A percentile compares a stretch with the other conserved stretches of the same genome.
Evolutionary conservation across 2,113 vertebrate species (phyloP).

Genomic region (Ploceus nigricollis): DNA sequence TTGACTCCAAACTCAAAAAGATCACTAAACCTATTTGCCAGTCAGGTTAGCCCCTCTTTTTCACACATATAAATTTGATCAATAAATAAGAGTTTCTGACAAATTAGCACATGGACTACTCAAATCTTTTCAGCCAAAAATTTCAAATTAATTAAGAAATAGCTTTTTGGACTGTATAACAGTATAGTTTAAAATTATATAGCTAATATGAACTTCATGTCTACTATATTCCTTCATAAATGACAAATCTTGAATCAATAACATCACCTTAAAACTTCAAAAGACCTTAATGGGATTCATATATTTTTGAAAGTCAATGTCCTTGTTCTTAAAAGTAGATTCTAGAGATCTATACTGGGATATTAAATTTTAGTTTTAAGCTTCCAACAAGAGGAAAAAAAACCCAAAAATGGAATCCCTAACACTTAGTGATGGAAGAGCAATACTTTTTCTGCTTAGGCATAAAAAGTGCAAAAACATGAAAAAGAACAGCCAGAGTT

Average conservation of each 20-base stretch:
- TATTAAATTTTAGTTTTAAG: not conserved
- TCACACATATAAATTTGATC: not conserved
- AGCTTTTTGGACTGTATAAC: not conserved
- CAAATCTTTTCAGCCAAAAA: not conserved
- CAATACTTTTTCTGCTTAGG: not conserved
- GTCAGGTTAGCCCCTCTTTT: not conserved
- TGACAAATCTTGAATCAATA: not conserved
- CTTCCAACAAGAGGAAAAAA: not conserved
- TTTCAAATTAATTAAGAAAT: not conserved
- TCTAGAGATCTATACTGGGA: not conserved
- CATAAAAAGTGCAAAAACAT: not conserved
- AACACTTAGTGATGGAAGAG: not conserved
- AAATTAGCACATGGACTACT: not conserved
- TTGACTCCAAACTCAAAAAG: not conserved
- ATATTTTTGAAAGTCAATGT: not conserved
- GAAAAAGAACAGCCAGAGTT: not conserved
- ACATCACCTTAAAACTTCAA: not conserved
- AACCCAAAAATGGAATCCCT: accelerated
- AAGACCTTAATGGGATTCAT: not conserved
- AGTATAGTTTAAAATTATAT: not conserved
- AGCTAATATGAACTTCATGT: not conserved
- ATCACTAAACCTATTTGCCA: not conserved
- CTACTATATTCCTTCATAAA: not conserved
- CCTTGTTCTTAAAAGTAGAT: not conserved
- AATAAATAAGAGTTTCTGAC: not conserved